Conservation (phyloP, 2,888 invertebrate species). For the Limnephilus rhombicus region DNA sequence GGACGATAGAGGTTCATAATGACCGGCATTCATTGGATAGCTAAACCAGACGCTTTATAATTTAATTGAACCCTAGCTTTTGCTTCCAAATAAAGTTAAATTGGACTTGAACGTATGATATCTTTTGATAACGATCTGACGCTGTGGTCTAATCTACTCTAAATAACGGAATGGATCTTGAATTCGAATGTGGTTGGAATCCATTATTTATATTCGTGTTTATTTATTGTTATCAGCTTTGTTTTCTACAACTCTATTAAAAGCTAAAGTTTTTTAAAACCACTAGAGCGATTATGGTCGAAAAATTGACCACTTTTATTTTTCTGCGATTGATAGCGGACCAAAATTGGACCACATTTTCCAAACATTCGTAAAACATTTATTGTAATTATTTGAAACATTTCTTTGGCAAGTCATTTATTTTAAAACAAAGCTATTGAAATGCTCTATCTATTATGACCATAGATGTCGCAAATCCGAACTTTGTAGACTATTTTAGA, state of each 20-base stretch:
- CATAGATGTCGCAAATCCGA: no score
- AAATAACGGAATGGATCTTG: background rate
- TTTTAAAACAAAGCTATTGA: no score
- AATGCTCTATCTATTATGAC: no score
- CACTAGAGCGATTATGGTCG: no score
- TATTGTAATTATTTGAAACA: no score
- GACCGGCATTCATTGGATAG: background rate
- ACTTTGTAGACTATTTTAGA: no score
- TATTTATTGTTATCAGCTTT: background rate
- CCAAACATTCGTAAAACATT: no score
- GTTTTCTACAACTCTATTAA: background rate
- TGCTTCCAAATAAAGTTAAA: background rate
- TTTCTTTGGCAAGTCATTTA: no score
- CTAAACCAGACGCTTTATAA: background rate
- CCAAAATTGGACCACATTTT: no score
- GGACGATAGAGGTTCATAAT: background rate
- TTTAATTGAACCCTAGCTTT: slow-evolving; percentile 1
- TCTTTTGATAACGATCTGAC: background rate
- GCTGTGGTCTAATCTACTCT: background rate
- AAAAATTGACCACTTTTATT: no score
- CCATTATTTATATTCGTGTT: background rate
- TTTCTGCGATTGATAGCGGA: no score
- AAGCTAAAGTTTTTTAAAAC: no score
- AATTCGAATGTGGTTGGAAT: background rate
- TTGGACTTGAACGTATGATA: background rate